Evolutionary conservation across 2,113 vertebrate genomes (phyloP), one percentile per base, ranked within the genome.

Genomic region (Stegastes partitus): DNA sequence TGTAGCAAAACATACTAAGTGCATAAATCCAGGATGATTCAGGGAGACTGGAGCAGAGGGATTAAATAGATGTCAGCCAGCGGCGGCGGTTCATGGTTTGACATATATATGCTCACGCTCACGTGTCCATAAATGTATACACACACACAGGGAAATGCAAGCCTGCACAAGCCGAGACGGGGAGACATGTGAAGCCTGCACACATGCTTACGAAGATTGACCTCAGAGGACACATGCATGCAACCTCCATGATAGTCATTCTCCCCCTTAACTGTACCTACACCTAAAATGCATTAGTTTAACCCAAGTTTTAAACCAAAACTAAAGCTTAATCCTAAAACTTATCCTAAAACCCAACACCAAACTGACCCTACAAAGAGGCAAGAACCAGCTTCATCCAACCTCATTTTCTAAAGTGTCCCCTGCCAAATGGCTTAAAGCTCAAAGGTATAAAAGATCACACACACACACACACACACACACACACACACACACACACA

Each of bases 21-120:
- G 49, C 66, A 68, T 67, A 68, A 89, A 89, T 87, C 87, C 62
- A 37, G 61, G 57, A 77, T 83, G 51, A 84, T 67, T 77, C 31
- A 45, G 49, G 26, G 55, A 50, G 61, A 45, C 28, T 53, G 47
- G 54, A 69, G 51, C n/a, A 42, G 54, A 69, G 25, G 81, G 87
- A 89, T 84, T 81, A 88, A 74, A 61, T 66, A 59, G 59, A 82
- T 39, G 54, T 59, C 50, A 82, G 59, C 66, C 77, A 63, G 47
- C n/a, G 45, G 64, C 51, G 11, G 66, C 57, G 42, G 55, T 45
- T 80, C 65, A 54, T 63, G 53, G 23, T 19, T 73, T 14, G 6
- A 63, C 59, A 64, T 31, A 67, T 53, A 72, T n/a, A 72, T 14
- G 51, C 16, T 57, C 15, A 26, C 67, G 39, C 15, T 37, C 45